Evolutionary conservation across 2,888 invertebrate species (phyloP).

Genomic region (Pristionchus exspectatus): DNA sequence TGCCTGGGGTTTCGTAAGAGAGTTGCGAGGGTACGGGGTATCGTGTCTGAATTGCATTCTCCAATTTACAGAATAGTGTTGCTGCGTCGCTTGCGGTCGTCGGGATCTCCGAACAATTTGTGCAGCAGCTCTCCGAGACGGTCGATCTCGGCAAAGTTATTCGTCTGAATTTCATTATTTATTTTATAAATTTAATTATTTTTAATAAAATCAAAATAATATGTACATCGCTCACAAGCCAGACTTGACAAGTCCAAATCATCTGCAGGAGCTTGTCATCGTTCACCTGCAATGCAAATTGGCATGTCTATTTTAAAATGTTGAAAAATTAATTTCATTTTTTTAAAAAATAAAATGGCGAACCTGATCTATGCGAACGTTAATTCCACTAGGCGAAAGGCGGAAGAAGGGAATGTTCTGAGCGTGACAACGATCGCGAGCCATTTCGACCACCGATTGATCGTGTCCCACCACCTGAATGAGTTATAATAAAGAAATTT

Average conservation of each 20-base stretch:
- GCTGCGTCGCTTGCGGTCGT: slow-evolving; percentile 65
- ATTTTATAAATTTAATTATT: background rate
- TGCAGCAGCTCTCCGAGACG: slow-evolving; percentile 66
- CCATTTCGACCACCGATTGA: slow-evolving; percentile 72
- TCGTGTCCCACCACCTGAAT: slow-evolving; percentile 74
- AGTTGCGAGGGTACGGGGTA: slow-evolving; percentile 3
- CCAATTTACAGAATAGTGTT: slow-evolving; percentile 65
- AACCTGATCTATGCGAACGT: slow-evolving; percentile 72
- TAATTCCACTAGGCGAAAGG: slow-evolving; percentile 71
- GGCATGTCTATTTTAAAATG: too few relatives aligned
- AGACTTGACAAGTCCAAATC: slow-evolving; percentile 73
- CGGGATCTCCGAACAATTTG: slow-evolving; percentile 64
- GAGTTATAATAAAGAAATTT: too few relatives aligned
- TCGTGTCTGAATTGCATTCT: background rate
- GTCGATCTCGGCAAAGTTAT: slow-evolving; percentile 67
- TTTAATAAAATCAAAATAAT: background rate
- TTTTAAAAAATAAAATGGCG: background rate
- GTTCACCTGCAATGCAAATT: slow-evolving; percentile 63
- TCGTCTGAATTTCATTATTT: slow-evolving; percentile 59
- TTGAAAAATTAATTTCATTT: background rate
- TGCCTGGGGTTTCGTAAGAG: slow-evolving; percentile 6
- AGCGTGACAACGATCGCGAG: slow-evolving; percentile 72
- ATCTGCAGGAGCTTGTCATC: slow-evolving; percentile 75
- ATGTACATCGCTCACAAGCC: slow-evolving; percentile 61
- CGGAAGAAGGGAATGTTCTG: slow-evolving; percentile 74